Percentiles rank a stretch among this genome's conserved stretches.
Evolutionary conservation across 2,113 vertebrate genomes (phyloP).

Genomic region (Ovis canadensis): DNA sequence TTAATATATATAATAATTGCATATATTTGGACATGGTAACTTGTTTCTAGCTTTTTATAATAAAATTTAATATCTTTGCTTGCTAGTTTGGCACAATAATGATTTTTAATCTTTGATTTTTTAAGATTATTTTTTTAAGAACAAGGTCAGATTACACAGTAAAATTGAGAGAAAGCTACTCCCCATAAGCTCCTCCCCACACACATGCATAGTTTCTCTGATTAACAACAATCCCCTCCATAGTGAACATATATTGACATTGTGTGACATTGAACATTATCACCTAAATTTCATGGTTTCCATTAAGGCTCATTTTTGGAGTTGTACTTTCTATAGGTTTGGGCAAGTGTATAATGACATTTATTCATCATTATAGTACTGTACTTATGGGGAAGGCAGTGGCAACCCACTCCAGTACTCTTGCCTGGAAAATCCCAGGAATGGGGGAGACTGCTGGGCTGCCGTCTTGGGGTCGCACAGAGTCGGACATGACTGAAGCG

Average conservation of each 20-base stretch:
- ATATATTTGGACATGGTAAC: background rate
- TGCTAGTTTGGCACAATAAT: background rate
- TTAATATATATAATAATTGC: background rate
- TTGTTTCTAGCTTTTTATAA: background rate
- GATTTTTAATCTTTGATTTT: background rate
- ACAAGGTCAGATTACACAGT: background rate
- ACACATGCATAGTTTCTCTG: background rate
- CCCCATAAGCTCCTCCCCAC: background rate
- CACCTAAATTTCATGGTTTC: background rate
- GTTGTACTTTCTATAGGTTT: background rate
- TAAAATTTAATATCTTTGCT: background rate
- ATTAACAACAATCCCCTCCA: background rate
- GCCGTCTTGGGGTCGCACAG: no score
- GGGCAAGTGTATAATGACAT: background rate
- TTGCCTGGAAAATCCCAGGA: no score
- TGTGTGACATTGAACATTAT: background rate
- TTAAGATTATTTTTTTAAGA: background rate
- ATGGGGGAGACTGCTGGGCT: no score
- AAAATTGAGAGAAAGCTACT: background rate
- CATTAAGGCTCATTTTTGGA: background rate
- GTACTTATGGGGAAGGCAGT: background rate
- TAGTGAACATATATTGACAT: background rate
- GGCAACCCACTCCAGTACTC: no score
- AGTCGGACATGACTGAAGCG: no score
- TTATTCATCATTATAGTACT: background rate